A percentile compares a stretch with the other conserved stretches of the same genome.
phyloP scores from a whole-genome alignment of 2,797 vertebrate species.

The Pelobates cultripes region DNA sequence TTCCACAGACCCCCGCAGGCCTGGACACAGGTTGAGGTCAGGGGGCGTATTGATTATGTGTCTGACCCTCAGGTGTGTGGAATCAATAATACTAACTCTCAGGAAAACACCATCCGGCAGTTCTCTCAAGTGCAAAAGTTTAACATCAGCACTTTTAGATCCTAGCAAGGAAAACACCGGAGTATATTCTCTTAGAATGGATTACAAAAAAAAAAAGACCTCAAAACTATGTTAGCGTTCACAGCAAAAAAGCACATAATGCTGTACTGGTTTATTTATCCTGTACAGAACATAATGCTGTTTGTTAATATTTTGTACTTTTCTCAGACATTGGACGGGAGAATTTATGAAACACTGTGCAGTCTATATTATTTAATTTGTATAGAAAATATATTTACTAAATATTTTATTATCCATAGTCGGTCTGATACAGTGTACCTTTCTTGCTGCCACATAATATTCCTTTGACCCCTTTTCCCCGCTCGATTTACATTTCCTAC shows the following conservation, averaged over 20 bases:
- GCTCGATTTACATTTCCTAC: too few species aligned
- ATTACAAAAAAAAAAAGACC: slow-evolving; percentile 28
- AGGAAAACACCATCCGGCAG: slow-evolving; percentile 62
- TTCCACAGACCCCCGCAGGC: slow-evolving; percentile 75
- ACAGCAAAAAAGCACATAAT: not conserved
- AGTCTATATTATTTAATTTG: too few species aligned
- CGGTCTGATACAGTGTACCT: too few species aligned
- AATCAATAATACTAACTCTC: slow-evolving; percentile 86
- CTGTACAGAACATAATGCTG: not conserved
- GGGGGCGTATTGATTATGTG: slow-evolving; percentile 91
- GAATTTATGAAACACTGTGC: too few species aligned
- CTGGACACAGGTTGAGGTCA: slow-evolving; percentile 81
- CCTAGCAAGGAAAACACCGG: not conserved
- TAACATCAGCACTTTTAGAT: slow-evolving; percentile 44
- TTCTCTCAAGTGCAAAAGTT: slow-evolving; percentile 36
- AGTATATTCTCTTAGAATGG: slow-evolving; percentile 27
- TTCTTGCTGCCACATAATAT: too few species aligned
- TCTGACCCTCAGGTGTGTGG: slow-evolving; percentile 86
- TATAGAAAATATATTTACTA: too few species aligned
- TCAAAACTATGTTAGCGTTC: slow-evolving; percentile 4
- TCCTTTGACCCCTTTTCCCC: too few species aligned
- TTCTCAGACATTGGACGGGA: too few species aligned
- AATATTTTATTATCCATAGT: too few species aligned
- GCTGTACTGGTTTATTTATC: not conserved
- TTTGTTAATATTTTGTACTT: not conserved